Evolutionary conservation across 92 coral and sea anemone species (phyloP).

Genomic region (Montipora capitata): DNA sequence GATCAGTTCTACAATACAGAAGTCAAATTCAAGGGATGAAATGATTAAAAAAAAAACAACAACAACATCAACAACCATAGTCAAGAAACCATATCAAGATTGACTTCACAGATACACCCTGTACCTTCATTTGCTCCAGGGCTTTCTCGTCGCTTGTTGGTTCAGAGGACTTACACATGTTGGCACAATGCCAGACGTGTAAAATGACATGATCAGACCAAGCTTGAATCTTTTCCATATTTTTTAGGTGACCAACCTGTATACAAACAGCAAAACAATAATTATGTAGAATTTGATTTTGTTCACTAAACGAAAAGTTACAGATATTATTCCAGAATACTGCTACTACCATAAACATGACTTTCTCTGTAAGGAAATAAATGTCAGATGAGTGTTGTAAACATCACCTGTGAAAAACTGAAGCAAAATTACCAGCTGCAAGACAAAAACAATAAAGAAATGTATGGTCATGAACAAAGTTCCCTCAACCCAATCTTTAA

Average conservation of each 20-base stretch:
- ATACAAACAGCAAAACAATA: too few relatives aligned
- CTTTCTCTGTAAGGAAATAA: background rate
- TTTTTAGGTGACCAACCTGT: constrained; percentile 47
- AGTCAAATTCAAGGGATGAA: background rate
- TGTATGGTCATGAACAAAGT: background rate
- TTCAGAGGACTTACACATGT: constrained; percentile 16
- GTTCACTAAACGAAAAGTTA: background rate
- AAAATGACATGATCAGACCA: constrained; percentile 51
- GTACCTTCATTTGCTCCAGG: constrained; percentile 8
- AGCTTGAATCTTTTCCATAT: constrained; percentile 41
- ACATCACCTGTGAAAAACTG: constrained; percentile 26
- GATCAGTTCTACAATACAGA: background rate
- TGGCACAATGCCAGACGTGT: constrained; percentile 65
- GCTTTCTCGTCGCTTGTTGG: constrained; percentile 23
- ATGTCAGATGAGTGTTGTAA: background rate
- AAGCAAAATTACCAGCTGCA: background rate
- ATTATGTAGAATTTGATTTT: background rate
- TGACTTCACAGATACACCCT: background rate
- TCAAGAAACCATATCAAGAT: too few relatives aligned
- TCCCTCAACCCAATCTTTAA: too few relatives aligned
- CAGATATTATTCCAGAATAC: background rate
- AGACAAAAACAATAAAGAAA: background rate
- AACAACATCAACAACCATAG: background rate
- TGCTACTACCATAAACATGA: background rate
- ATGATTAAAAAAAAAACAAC: background rate